Base-by-base conservation (phyloP, 2,113 vertebrate genomes). In the Hippopotamus amphibius region DNA sequence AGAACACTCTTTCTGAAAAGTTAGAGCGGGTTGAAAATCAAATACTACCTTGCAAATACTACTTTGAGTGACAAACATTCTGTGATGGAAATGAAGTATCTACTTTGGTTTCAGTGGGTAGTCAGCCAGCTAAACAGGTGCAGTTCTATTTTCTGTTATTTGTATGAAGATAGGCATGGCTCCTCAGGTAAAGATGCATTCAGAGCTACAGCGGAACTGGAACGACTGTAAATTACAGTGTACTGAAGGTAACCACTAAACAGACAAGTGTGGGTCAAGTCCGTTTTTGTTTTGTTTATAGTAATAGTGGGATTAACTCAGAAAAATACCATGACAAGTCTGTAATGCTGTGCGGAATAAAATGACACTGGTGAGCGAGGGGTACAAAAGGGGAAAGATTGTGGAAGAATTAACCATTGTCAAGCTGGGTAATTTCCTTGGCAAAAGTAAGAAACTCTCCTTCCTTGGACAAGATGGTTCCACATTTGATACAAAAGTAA, bases 321-420 rank as follows among this genome's bases (percentile, higher is more conserved):
- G 86, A 1, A 33, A 76, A 76, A 84, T 66, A 28, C 26, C 46
- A 43, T 53, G 4, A 71, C 21, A 71, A 65, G 53, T 69, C 79
- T 88, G 2, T 80, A 84, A 90, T 95, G 92, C 82, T 87, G 55
- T 88, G 68, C 46, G 65, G 74, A 94, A 68, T 93, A 84, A 96
- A 90, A 87, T 30, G 66, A 65, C 82, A 92, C 10, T 93, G 86
- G 82, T 74, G 15, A 83, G 46, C 57, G 94, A 93, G 41, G 15
- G 6, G 3, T 59, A 74, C 13, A 68, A 63, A 93, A 88, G 11
- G 22, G 14, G 28, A 83, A 24, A 24, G 71, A 71, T 46, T 66
- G 21, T 77, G 48, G 26, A 46, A 74, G 37, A 90, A 68, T 79
- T n/a, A 72, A 72, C 15, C 59, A 66, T 55, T 61, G 26, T 26